Conservation (phyloP, 1,140 invertebrate genomes). For the Mactra quadrangularis region DNA sequence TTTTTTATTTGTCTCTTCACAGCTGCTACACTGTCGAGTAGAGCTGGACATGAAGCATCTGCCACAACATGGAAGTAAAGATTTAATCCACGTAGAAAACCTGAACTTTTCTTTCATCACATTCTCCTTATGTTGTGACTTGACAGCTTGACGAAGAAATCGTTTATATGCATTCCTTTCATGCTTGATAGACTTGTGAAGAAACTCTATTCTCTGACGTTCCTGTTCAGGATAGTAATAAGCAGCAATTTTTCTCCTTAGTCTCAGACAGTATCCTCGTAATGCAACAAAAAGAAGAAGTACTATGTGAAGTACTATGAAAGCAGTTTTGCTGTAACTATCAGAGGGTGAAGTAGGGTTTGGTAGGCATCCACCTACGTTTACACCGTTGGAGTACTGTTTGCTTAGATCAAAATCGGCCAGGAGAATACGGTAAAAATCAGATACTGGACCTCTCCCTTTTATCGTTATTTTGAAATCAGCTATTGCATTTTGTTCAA, state of each 20-base stretch:
- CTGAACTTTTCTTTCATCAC: slow-evolving; percentile 33
- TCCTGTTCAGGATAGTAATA: slow-evolving; percentile 62
- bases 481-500: slow-evolving; percentile 46
- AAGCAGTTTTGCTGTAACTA: not conserved
- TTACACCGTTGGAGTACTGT: slow-evolving; percentile 2
- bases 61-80: not conserved
- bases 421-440: slow-evolving; percentile 50
- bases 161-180: slow-evolving; percentile 7
- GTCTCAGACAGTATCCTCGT: slow-evolving; percentile 50
- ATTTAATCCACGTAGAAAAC: slow-evolving; percentile 19
- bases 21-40: slow-evolving; percentile 19
- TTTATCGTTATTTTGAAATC: slow-evolving; percentile 41
- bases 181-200: slow-evolving; percentile 47
- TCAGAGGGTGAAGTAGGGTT: slow-evolving; percentile 6
- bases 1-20: slow-evolving; percentile 13
- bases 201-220: slow-evolving; percentile 43
- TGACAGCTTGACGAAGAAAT: slow-evolving; percentile 47
- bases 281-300: slow-evolving; percentile 34
- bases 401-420: slow-evolving; percentile 21
- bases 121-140: slow-evolving; percentile 43
- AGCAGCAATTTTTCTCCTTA: slow-evolving; percentile 49
- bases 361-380: slow-evolving; percentile 46
- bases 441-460: slow-evolving; percentile 60
- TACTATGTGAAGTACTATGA: slow-evolving; percentile 24
- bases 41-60: slow-evolving; percentile 6